These are phyloP conservation scores for Sphyrna mokarran DNA, from an alignment of 2,113 vertebrate species.

Conservation along the genomic window DNA sequence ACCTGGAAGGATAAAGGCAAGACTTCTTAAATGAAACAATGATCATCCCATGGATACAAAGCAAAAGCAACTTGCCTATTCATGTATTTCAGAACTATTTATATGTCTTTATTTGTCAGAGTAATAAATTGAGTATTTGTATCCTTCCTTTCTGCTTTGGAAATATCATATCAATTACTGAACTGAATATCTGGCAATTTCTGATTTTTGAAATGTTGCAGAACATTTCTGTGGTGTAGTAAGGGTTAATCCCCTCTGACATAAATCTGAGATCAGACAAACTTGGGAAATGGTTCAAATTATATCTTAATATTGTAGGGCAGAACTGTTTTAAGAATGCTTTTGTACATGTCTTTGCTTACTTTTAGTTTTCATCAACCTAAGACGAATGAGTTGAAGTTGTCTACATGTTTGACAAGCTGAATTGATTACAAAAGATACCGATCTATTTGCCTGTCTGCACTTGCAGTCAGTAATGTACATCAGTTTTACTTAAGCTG, in stretches of 20 bases:
- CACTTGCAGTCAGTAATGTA: constrained; percentile 66
- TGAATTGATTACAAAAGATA: constrained; percentile 65
- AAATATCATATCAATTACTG: constrained; percentile 26
- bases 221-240: not conserved
- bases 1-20: constrained; percentile 15
- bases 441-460: constrained; percentile 66
- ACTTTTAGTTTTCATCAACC: constrained; percentile 60
- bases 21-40: not conserved
- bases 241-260: constrained; percentile 11
- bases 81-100: not conserved
- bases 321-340: not conserved
- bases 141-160: constrained; percentile 6
- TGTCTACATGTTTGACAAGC: constrained; percentile 49
- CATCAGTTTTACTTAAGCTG: constrained; percentile 47
- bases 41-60: not conserved
- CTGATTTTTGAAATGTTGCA: not conserved
- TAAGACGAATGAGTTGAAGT: constrained; percentile 53
- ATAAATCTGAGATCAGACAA: constrained; percentile 28
- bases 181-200: constrained; percentile 29
- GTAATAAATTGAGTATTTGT: not conserved
- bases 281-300: constrained; percentile 29
- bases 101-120: constrained; percentile 23
- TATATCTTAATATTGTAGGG: not conserved
- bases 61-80: not conserved
- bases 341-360: constrained; percentile 46